phyloP scores from a whole-genome alignment of 2,113 vertebrate genomes.

The Neodon shergylaensis region DNA sequence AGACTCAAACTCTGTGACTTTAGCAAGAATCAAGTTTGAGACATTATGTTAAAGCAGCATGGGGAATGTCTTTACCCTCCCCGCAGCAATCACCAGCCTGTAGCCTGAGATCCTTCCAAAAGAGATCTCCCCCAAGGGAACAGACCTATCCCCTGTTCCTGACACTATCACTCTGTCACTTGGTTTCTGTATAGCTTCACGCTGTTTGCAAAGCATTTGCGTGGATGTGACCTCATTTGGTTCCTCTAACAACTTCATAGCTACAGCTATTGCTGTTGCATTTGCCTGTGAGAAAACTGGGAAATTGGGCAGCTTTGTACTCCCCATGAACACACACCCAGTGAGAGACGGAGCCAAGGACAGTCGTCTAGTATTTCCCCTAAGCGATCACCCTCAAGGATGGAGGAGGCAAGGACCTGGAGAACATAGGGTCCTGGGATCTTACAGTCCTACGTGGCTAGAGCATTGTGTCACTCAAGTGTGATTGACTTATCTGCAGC shows the following conservation, averaged over 20 bases:
- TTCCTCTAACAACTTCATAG: background rate
- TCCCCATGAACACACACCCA: background rate
- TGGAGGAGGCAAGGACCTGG: background rate
- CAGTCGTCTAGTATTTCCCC: background rate
- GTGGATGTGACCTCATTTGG: background rate
- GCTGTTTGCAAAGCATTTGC: background rate
- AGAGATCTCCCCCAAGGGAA: background rate
- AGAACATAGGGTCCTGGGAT: background rate
- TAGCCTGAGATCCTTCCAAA: background rate
- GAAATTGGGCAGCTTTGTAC: too few species aligned
- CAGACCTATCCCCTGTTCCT: background rate
- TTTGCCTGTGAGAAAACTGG: background rate
- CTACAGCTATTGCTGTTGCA: too few species aligned
- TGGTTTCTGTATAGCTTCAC: background rate
- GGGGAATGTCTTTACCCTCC: background rate
- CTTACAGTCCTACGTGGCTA: background rate
- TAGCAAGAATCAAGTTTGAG: background rate
- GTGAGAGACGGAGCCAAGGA: background rate
- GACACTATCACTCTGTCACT: accelerated
- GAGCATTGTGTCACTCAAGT: accelerated
- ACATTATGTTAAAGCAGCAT: background rate
- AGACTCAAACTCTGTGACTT: background rate
- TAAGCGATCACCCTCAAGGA: background rate
- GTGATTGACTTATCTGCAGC: background rate
- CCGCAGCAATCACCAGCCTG: background rate